These are phyloP conservation scores for Pelobates fuscus DNA, from an alignment of 2,113 vertebrate species.

Conservation along the genomic window DNA sequence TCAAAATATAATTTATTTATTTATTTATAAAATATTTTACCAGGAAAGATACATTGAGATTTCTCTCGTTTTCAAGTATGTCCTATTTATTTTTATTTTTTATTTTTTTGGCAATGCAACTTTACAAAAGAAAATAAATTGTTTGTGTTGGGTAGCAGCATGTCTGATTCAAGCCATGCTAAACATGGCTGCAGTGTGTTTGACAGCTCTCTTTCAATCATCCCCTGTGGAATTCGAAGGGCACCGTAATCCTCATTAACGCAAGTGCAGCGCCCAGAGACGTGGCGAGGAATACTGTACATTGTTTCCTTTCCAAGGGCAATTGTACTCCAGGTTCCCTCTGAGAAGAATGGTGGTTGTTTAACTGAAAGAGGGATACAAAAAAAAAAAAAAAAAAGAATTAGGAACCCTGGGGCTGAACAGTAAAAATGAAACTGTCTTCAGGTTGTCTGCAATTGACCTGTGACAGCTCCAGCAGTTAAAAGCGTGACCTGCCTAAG, in stretches of 20 bases:
- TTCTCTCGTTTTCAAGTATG: too few relatives aligned
- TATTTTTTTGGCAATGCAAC: too few relatives aligned
- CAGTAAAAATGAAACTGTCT: slow-evolving; percentile 52
- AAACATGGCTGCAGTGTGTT: too few relatives aligned
- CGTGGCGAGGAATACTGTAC: background rate
- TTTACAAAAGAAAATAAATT: too few relatives aligned
- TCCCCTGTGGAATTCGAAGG: too few relatives aligned
- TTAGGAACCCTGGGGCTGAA: slow-evolving; percentile 28
- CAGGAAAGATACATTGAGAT: too few relatives aligned
- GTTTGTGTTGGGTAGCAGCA: too few relatives aligned
- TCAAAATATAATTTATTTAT: too few relatives aligned
- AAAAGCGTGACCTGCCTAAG: slow-evolving; percentile 53
- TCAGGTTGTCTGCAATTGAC: slow-evolving; percentile 58
- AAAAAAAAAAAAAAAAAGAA: background rate
- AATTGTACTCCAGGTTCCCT: background rate
- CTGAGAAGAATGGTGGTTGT: background rate
- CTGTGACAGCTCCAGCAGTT: slow-evolving; percentile 58
- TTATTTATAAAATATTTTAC: too few relatives aligned
- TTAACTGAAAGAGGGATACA: slow-evolving; percentile 16
- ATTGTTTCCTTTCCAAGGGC: slow-evolving; percentile 16
- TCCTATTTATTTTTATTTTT: too few relatives aligned
- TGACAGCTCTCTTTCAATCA: too few relatives aligned
- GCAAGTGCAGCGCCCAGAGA: background rate
- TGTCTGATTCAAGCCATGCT: too few relatives aligned
- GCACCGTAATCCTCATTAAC: background rate